These are phyloP conservation scores for Crypturellus tataupa DNA, from an alignment of 2,797 vertebrate species.

Conservation along the genomic window DNA sequence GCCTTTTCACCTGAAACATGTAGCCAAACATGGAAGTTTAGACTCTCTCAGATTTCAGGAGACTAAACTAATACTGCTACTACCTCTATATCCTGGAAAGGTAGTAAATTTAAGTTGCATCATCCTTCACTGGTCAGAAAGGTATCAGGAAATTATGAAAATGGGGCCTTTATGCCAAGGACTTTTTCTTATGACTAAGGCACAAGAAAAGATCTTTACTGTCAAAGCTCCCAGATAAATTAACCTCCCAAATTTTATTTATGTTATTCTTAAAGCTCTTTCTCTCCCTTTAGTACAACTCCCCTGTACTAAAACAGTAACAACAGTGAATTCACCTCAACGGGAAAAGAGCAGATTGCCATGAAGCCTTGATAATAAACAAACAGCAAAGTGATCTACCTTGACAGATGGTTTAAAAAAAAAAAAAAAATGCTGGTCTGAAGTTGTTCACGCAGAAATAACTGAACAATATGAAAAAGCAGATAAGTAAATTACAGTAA, in stretches of 20 bases:
- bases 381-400: conserved; percentile 23
- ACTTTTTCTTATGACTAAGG: background rate
- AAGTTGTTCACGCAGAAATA: conserved; percentile 38
- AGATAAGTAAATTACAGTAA: background rate
- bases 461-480: background rate
- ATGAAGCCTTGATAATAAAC: conserved; percentile 3
- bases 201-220: background rate
- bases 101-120: background rate
- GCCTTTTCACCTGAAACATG: background rate
- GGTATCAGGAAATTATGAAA: background rate
- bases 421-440: conserved; percentile 37
- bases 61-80: background rate
- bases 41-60: background rate
- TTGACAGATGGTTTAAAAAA: conserved; percentile 33
- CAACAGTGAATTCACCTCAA: background rate
- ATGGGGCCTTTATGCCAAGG: rapidly evolving
- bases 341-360: conserved; percentile 46
- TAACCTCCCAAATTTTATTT: background rate
- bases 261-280: background rate
- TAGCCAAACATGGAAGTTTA: background rate
- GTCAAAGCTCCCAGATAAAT: background rate
- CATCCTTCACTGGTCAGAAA: background rate
- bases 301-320: background rate
- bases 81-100: background rate
- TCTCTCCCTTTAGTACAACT: background rate